A percentile compares a stretch with the other conserved stretches of the same genome.
These are phyloP conservation scores for Drosophila rhopaloa DNA, from an alignment of 1,140 invertebrate species.

Conservation along the genomic window DNA sequence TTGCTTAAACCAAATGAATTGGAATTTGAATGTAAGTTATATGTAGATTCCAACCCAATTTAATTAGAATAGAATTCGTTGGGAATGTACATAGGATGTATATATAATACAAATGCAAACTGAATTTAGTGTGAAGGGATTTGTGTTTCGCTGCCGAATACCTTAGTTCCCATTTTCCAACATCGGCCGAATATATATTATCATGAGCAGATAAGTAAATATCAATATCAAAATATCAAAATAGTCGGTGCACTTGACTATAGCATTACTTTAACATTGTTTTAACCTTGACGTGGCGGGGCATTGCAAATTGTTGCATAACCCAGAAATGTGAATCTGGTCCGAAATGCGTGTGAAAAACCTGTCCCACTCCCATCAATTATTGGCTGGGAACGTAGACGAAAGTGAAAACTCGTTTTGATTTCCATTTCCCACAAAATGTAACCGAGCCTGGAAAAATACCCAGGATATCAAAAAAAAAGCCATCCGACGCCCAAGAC, in stretches of 20 bases:
- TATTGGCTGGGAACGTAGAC: neutral
- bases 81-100: no score
- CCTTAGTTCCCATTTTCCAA: no score
- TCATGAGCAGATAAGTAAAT: no score
- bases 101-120: no score
- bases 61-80: no score
- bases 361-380: slow-evolving; percentile 12
- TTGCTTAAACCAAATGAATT: no score
- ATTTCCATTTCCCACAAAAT: slow-evolving; percentile 36
- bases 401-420: slow-evolving; percentile 35
- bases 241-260: neutral
- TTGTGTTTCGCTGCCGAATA: no score
- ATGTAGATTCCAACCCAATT: no score
- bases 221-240: no score
- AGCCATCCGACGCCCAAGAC: slow-evolving; percentile 1
- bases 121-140: no score
- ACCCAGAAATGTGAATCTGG: slow-evolving; percentile 2
- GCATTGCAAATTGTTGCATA: neutral
- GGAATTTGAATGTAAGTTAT: no score
- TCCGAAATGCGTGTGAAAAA: slow-evolving; percentile 9
- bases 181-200: no score
- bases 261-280: neutral
- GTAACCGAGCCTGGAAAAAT: slow-evolving; percentile 8
- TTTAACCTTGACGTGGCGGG: slow-evolving; percentile 2
- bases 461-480: slow-evolving; percentile 21